Evolutionary conservation across 2,888 invertebrate species (phyloP), one percentile per base, ranked within the genome.

Genomic region (Fabriciana adippe): DNA sequence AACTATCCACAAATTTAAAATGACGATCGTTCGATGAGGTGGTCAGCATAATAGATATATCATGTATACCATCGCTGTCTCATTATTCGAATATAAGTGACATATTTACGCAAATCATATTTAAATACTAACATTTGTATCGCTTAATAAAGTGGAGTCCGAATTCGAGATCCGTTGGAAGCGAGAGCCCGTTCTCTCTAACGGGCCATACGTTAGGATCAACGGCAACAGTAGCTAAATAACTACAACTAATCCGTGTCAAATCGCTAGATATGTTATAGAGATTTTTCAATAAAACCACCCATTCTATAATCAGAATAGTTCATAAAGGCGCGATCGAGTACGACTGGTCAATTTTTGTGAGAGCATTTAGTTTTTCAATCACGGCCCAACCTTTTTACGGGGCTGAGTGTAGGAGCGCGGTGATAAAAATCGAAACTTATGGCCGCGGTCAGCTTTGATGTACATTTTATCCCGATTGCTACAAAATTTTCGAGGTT

Each of bases 361-460:
- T 90, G 89, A 84, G 89, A 88, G 87, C 85, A 79, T 83, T 83
- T 81, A 81, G 84, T 88, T 87, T 85, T 89, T 89, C 89, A 89
- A 89, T 90, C 89, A 86, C 82, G 79, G 80, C 81, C 76, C 80
- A 81, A 85, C 81, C 85, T 86, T 88, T 89, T 88, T 87, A 87
- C 85, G 81, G 82, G 78, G 82, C 77, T 77, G 78, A 81, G 82
- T 81, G 82, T 79, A 81, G 80, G 79, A 76, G 79, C 78, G 78
- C 68, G 76, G 82, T 82, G 88, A 92, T 92, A 92, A 92, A 92
- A 87, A 88, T 85, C 79, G 84, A 76, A 90, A 81, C 83, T 90
- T 92, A 92, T 82, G 87, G 85, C 80, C 80, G 87, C 92, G 92
- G 92, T 71, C 79, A 75, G 82, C 89, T 90, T 90, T 90, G 88